Conservation (phyloP, 2,888 invertebrate species). For the Eledone cirrhosa region DNA sequence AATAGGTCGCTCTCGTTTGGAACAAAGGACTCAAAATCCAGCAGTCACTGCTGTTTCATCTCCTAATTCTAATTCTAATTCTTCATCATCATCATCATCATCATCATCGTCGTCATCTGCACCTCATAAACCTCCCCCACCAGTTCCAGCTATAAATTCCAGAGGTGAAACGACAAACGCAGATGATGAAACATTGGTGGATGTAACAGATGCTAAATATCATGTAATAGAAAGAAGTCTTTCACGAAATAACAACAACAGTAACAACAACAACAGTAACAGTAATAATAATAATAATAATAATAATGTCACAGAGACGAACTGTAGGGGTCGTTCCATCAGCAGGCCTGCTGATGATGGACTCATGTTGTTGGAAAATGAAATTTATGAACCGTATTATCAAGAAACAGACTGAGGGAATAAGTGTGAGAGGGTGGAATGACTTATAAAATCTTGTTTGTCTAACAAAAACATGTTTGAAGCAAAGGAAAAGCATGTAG, state of each 20-base stretch:
- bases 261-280: too few species aligned
- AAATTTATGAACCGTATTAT: constrained; percentile 14
- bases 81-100: too few species aligned
- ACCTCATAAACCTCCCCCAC: background rate
- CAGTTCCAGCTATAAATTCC: background rate
- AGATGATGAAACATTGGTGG: background rate
- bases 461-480: too few species aligned
- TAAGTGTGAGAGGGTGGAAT: background rate
- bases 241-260: too few species aligned
- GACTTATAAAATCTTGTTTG: too few species aligned
- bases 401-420: background rate
- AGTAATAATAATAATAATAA: too few species aligned
- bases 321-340: background rate
- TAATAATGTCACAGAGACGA: background rate
- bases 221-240: background rate
- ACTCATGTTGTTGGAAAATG: background rate
- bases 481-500: too few species aligned
- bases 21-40: too few species aligned
- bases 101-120: background rate
- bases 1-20: background rate
- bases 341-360: background rate
- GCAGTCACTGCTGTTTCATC: too few species aligned
- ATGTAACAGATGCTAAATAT: constrained; percentile 2
- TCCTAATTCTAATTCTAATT: too few species aligned
- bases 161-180: background rate